Conservation (phyloP, 2,797 vertebrate genomes). For the Myioborus miniatus region DNA sequence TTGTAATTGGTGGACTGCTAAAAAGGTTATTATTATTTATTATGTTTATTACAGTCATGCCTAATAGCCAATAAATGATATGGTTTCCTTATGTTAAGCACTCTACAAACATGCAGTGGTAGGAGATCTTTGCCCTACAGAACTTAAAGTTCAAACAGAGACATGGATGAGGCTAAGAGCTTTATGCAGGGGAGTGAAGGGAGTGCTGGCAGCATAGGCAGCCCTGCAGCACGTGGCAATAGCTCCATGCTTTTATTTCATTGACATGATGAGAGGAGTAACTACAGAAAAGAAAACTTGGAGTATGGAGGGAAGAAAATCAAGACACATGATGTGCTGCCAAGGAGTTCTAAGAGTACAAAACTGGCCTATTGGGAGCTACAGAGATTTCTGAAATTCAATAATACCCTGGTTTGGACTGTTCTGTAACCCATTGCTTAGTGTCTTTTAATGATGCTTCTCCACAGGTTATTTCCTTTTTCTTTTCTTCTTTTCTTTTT, state of each 20-base stretch:
- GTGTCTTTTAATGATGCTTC: not conserved
- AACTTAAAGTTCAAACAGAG: not conserved
- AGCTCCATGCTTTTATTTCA: not conserved
- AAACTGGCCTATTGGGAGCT: not conserved
- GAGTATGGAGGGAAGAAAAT: accelerated
- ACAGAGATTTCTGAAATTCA: not conserved
- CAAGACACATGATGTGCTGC: not conserved
- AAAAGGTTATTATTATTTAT: constrained; percentile 50
- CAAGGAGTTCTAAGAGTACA: not conserved
- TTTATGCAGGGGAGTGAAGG: not conserved
- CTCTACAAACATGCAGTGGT: not conserved
- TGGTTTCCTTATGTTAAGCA: not conserved
- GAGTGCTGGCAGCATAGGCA: not conserved
- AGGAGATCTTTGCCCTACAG: not conserved
- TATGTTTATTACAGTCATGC: constrained; percentile 20
- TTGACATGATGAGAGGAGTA: not conserved
- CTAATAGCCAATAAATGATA: not conserved
- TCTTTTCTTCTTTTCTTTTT: not conserved
- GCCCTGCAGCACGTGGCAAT: not conserved
- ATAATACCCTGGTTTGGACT: not conserved
- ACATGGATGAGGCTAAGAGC: not conserved
- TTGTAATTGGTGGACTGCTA: constrained; percentile 23
- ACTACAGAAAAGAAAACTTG: not conserved
- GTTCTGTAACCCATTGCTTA: not conserved
- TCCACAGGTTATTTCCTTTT: not conserved